Percentiles rank a stretch among this genome's conserved stretches.
phyloP scores from a whole-genome alignment of 2,797 vertebrate genomes.

The Gymnopithys bicolor region DNA sequence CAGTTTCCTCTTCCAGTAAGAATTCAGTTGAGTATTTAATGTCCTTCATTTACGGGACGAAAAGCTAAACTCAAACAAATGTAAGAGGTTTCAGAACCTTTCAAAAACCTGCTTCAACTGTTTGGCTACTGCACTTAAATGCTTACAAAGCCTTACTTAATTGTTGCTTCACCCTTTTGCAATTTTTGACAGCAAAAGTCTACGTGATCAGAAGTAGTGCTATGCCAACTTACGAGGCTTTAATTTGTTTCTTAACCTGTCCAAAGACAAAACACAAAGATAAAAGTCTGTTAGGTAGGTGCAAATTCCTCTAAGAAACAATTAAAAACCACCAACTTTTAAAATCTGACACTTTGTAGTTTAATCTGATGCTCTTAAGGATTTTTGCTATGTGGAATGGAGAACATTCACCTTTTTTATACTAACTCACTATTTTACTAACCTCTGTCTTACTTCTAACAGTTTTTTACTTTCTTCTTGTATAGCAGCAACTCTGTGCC shows the following conservation, averaged over 20 bases:
- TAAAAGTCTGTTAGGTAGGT: not conserved
- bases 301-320: not conserved
- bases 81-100: not conserved
- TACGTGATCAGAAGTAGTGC: not conserved
- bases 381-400: not conserved
- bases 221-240: not conserved
- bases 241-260: not conserved
- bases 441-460: not conserved
- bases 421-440: not conserved
- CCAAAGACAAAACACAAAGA: not conserved
- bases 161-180: not conserved
- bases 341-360: not conserved
- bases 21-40: not conserved
- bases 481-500: not conserved
- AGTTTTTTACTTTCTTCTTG: not conserved
- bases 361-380: not conserved
- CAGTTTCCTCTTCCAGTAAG: not conserved
- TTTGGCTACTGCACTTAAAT: not conserved
- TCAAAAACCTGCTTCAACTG: not conserved
- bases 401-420: not conserved
- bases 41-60: not conserved
- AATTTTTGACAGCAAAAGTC: not conserved
- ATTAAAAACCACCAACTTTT: not conserved
- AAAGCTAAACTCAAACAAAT: not conserved
- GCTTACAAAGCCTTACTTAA: not conserved